A percentile compares a stretch with the other conserved stretches of the same genome.
Conservation (phyloP, 2,113 vertebrate genomes). For the Bathybates hornii region DNA sequence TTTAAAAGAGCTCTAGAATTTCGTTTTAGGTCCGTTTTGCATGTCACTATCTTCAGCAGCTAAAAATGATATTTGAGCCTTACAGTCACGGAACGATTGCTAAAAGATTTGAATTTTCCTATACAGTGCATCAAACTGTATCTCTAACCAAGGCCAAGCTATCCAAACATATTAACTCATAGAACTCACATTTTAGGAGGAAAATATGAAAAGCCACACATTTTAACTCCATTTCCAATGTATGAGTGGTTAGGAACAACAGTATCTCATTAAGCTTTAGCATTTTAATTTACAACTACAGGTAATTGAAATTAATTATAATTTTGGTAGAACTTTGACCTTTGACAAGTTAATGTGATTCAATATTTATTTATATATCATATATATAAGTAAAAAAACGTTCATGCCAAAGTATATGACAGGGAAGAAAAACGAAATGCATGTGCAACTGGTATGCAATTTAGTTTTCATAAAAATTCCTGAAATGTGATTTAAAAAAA, state of each 20-base stretch:
- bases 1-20: background rate
- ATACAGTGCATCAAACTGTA: background rate
- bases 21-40: background rate
- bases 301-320: background rate
- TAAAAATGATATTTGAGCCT: background rate
- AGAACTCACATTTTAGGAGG: background rate
- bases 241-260: background rate
- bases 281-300: background rate
- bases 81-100: background rate
- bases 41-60: background rate
- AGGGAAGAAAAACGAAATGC: background rate
- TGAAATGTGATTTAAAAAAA: background rate
- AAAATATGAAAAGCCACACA: background rate
- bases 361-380: background rate
- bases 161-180: background rate
- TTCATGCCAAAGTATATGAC: background rate
- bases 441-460: background rate
- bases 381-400: background rate
- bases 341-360: background rate
- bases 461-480: background rate
- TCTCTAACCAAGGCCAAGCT: background rate
- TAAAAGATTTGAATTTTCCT: background rate
- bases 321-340: background rate
- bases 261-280: background rate
- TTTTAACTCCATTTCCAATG: background rate